Base-by-base conservation (phyloP, 2,797 vertebrate genomes). In the Sebastes itinus region DNA sequence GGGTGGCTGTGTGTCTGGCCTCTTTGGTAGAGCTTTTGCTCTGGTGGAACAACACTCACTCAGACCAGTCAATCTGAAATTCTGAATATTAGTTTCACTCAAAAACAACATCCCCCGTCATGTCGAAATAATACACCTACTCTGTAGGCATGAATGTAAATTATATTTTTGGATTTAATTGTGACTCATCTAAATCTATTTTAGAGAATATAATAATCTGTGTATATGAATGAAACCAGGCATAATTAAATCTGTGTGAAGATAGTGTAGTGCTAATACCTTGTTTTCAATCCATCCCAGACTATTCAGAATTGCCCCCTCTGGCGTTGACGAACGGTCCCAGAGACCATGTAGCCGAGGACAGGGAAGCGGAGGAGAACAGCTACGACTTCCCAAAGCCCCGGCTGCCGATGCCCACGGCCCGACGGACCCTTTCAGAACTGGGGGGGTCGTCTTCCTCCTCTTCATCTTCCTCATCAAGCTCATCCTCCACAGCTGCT, bases 371-470 rank as follows among this genome's bases (percentile, higher is more conserved):
- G 0, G 97, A 97, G 20, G 97, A 99, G 0, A 97, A 97, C 5
- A 94, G 97, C 20, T 99, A 98, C 2, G 97, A 99, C 58, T 87
- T 97, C 69, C 99, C 99, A 64, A 98, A 96, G 62, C 93, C 97
- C 0, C 94, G 96, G 0, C 81, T 97, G 8, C 97, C 97, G 0
- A 27, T 92, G 12, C 93, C 95, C 16, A 82, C 79, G 0, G 94
- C 97, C 4, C 96, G 97, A 5, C 97, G 97, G 66, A 97, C 97
- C 0, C 95, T 98, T 28, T 99, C 97, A 0, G 98, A 99, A 70
- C 94, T 97, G 85, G 97, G 95, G 58, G 95, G 95, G 4, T 91
- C 90, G 0, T 96, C 96, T 0, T 95, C 97, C 28, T 94, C 97
- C 46, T 97, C 91, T 5, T 93, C 92, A 13, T 92, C 91, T 0